Evolutionary conservation across 2,113 vertebrate genomes (phyloP), one percentile per base, ranked within the genome.

Genomic region (Xiphorhynchus elegans): DNA sequence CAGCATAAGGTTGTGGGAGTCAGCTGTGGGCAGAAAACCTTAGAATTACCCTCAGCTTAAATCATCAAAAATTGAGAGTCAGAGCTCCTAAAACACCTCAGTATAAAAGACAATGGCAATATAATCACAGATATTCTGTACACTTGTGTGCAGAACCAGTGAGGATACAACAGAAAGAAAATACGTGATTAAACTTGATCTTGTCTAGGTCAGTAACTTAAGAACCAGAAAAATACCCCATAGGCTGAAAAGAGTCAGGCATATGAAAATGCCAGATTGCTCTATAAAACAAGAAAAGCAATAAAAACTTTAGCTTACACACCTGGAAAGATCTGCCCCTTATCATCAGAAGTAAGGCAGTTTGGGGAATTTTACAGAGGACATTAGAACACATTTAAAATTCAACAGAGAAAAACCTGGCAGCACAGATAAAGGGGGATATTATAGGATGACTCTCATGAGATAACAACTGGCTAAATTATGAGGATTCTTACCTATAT

Each of bases 381-480:
- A 66, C 42, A 69, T 85, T 46, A 77, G 49, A 96, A 93, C 17
- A 80, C 13, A 35, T 76, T 89, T 83, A 85, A 88, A 79, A 87
- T 83, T 93, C 67, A 90, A 66, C 14, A 84, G 70, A 79, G 64
- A 79, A 76, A 95, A 82, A 33, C 11, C 42, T 79, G 39, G 70
- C 75, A 85, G 81, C 55, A 69, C 28, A 82, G 89, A 92, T 93
- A 91, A 87, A 85, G 28, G 42, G 33, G 47, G 67, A 94, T 87
- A 55, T n/a, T 63, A 58, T 5, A 91, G 63, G 28, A 82, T 66
- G 26, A 89, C 37, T 93, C 84, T 84, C 81, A 29, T 58, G 70
- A 94, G 74, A 63, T 84, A 94, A 84, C 64, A 77, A 58, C 67
- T 79, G 25, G 55, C 53, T 94, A 85, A 89, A 83, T 79, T 73